Base-by-base conservation (phyloP, 2,888 invertebrate species). In the Aspidiotus destructor region DNA sequence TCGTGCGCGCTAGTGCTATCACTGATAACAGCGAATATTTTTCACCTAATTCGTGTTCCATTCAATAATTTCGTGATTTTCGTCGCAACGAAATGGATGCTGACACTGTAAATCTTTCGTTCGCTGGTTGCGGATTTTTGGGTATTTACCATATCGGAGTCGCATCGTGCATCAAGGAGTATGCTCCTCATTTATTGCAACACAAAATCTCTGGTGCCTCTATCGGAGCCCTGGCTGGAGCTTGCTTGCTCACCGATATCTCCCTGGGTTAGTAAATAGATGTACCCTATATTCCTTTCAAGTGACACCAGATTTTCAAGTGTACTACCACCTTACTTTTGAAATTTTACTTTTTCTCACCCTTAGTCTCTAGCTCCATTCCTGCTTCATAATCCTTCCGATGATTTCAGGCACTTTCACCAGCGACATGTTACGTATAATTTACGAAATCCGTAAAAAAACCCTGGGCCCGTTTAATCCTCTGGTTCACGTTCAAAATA, bases 61-160 rank as follows among this genome's bases (percentile, higher is more conserved):
- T 28, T 28, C 28, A 5, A 28, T 28, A 28, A 28, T 28, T 28
- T 28, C 28, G 28, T 28, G 28, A 28, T 28, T 28, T 28, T 28
- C 28, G 28, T 28, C 28, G 28, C 28, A 28, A 5, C 5, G 28
- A 28, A 28, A 28, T 28, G 28, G 28, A 28, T 28, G 61, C 54
- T 42, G 63, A 53, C 17, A 68, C 63, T 80, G 86, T 92, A 89
- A 92, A 93, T 86, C 82, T 99, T 76, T 97, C 97, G 73, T 98
- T 99, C 78, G 95, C 98, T 78, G 99, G 99, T 73, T 99, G 99
- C 81, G 99, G 99, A 73, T 99, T 99, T 80, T 83, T 99, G 74
- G 98, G 99, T 75, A 94, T 99, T 76, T 99, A 99, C 80, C 98
- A 99, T 81, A 92, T 98, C 74, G 99, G 99, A 73, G 99, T 98